Conservation (phyloP, 2,888 invertebrate species). For the Sicus ferrugineus region DNA sequence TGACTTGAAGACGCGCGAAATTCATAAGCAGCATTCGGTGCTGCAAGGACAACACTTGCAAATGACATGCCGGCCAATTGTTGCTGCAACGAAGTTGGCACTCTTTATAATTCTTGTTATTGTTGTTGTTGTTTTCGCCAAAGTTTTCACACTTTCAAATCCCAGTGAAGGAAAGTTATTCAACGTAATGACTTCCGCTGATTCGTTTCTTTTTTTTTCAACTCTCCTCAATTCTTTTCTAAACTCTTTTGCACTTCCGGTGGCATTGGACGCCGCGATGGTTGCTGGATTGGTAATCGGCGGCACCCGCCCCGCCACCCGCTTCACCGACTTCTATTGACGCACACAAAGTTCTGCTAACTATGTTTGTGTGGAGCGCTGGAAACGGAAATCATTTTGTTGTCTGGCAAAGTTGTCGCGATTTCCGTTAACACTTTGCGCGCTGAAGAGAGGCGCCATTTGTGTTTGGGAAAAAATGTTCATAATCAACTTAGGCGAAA, state of each 20-base stretch:
- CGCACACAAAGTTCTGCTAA: too few relatives aligned
- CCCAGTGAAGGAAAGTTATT: constrained; percentile 47
- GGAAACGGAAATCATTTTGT: constrained; percentile 28
- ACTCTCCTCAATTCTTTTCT: constrained; percentile 6
- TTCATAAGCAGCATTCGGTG: background rate
- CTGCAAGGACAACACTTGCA: constrained; percentile 9
- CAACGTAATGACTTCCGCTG: constrained; percentile 48
- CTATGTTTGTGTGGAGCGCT: background rate
- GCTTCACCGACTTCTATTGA: too few relatives aligned
- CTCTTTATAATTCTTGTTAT: background rate
- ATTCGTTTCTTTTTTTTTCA: constrained; percentile 30
- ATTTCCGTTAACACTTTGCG: constrained; percentile 27
- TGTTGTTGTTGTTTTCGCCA: constrained; percentile 15
- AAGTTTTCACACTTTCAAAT: too few relatives aligned
- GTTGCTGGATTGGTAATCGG: background rate
- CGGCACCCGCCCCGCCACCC: background rate
- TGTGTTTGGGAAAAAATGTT: background rate
- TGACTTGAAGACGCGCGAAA: constrained; percentile 22
- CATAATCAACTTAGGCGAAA: background rate
- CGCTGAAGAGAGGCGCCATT: constrained; percentile 9
- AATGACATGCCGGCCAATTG: background rate
- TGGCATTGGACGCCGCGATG: background rate
- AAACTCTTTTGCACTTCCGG: constrained; percentile 9
- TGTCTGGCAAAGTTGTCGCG: constrained; percentile 25
- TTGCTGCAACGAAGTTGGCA: constrained; percentile 2